Evolutionary conservation across 2,797 vertebrate genomes (phyloP).

Genomic region (Nyctibius grandis): DNA sequence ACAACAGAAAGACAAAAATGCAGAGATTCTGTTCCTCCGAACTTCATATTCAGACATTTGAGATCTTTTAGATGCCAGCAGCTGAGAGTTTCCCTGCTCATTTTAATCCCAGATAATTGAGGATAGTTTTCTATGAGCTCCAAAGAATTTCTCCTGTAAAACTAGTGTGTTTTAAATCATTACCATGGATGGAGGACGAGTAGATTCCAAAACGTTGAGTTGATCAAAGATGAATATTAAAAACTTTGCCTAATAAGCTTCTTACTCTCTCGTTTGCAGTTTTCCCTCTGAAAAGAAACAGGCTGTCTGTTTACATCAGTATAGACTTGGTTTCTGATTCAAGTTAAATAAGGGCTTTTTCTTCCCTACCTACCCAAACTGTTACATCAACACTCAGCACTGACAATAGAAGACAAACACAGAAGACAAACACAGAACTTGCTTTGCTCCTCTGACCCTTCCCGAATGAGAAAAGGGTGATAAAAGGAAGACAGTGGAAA

Average conservation of each 20-base stretch:
- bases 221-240: neutral
- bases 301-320: fast-evolving
- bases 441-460: neutral
- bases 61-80: neutral
- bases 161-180: neutral
- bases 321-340: neutral
- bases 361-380: neutral
- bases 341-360: neutral
- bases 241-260: neutral
- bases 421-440: neutral
- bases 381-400: neutral
- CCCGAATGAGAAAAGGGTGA: neutral
- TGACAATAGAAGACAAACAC: neutral
- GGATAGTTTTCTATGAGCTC: neutral
- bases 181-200: neutral
- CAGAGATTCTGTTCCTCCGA: neutral
- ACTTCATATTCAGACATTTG: neutral
- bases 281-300: neutral
- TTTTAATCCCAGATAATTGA: neutral
- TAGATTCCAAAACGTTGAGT: neutral
- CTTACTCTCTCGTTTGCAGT: neutral
- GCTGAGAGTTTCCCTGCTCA: neutral
- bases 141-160: neutral
- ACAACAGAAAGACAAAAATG: neutral
- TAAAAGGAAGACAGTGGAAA: neutral